Evolutionary conservation across 2,113 vertebrate genomes (phyloP).

Genomic region (Phrynosoma platyrhinos): DNA sequence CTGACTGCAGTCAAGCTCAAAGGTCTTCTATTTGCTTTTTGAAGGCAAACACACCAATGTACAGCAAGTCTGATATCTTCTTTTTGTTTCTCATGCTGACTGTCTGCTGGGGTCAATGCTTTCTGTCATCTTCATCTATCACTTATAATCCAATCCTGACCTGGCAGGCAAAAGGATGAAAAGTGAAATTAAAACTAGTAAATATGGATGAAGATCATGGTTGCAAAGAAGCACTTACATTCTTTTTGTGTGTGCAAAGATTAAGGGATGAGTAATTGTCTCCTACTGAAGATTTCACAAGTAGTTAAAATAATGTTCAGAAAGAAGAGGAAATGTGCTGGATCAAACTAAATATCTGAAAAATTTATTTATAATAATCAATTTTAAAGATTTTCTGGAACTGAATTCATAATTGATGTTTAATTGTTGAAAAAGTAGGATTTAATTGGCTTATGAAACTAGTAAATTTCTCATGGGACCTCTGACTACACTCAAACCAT

Average conservation of each 20-base stretch:
- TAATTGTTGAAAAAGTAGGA: background rate
- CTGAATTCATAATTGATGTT: background rate
- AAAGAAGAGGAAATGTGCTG: background rate
- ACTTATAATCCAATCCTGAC: conserved; percentile 33
- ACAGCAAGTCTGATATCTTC: conserved; percentile 12
- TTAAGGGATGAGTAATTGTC: background rate
- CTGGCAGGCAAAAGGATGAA: conserved; percentile 31
- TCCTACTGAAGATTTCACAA: background rate
- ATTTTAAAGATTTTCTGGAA: background rate
- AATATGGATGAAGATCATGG: conserved; percentile 9
- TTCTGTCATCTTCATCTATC: conserved; percentile 23
- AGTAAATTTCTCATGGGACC: background rate
- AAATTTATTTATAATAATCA: background rate
- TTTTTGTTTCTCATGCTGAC: background rate
- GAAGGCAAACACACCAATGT: conserved; percentile 6
- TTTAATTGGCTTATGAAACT: background rate
- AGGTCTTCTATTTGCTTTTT: conserved; percentile 28
- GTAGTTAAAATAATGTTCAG: background rate
- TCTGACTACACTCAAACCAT: background rate
- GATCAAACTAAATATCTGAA: background rate
- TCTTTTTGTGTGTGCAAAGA: background rate
- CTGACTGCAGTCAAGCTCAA: conserved; percentile 17
- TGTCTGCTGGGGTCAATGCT: conserved; percentile 12
- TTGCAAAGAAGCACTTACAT: background rate
- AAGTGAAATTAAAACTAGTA: conserved; percentile 26